Base-by-base conservation (phyloP, 1,140 invertebrate genomes). In the Scaptomyza montana region DNA sequence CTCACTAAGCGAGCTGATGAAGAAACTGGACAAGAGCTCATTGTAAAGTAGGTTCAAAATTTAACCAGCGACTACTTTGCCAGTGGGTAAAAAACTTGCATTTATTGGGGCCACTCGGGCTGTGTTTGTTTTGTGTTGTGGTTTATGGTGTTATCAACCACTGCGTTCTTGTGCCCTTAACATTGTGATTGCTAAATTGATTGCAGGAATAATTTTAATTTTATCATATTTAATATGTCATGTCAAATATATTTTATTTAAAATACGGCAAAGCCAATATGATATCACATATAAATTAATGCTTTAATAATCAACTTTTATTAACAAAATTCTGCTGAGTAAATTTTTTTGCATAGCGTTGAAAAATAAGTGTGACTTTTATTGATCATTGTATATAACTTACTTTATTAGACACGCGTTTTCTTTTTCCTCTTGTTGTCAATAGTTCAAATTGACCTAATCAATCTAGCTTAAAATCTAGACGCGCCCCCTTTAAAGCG, bases 111-210 rank as follows among this genome's bases (percentile, higher is more conserved):
- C 13, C 55, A 16, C 16, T 45, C 13, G 46, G 16, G 16, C n/a
- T n/a, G n/a, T n/a, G n/a, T 43, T 51, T 30, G 33, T 45, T 45
- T 60, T 25, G 16, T 7, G 6, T 45, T 60, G 56, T 61, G 56
- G 65, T 53, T 68, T 45, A 5, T 43, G 28, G 12, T 43, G 28
- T 60, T 60, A 67, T 67, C 65, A 60, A 25, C 36, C 43, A 50
- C 33, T 57, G 19, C n/a, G 43, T 12, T 46, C 12, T 33, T 6
- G 13, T 61, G 30, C n/a, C 25, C 21, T 25, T 25, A 25, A 33
- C 57, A 60, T 60, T 60, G 45, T 9, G 16, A 16, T 16, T 16
- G 16, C 16, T 16, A 8, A 54, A 16, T 10, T 39, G 9, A 0
- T 12, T 54, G 46, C n/a, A 16, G 9, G 8, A 46, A 46, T 54